A percentile compares a stretch with the other conserved stretches of the same genome.
Conservation (phyloP, 2,797 vertebrate genomes). For the Sebastes melanostomus region DNA sequence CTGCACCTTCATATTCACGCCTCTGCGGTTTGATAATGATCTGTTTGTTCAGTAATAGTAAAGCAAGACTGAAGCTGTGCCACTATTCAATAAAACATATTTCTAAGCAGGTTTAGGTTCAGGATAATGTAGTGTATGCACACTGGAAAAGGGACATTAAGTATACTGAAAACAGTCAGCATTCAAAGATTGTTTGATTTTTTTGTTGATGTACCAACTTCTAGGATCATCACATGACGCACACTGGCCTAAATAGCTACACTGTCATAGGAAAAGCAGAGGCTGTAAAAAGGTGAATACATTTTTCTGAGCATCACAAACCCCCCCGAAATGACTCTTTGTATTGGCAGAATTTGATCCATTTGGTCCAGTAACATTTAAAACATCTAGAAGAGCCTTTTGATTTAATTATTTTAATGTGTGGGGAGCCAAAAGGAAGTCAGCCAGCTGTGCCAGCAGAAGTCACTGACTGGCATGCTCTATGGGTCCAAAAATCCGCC, state of each 20-base stretch:
- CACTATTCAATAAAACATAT: neutral
- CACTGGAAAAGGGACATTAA: neutral
- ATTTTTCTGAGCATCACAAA: neutral
- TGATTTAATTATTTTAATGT: neutral
- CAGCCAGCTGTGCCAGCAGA: neutral
- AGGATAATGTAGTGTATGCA: neutral
- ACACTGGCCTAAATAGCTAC: neutral
- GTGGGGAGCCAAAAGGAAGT: neutral
- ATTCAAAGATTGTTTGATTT: neutral
- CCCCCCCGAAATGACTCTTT: neutral
- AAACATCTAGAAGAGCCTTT: neutral
- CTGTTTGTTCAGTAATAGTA: neutral
- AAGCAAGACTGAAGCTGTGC: neutral
- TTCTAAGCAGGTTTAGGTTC: neutral
- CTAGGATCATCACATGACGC: neutral
- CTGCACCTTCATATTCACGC: too few species aligned
- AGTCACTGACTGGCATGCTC: neutral
- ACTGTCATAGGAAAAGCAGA: neutral
- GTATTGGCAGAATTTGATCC: neutral
- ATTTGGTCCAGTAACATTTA: neutral
- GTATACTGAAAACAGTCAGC: neutral
- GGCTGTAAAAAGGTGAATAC: neutral
- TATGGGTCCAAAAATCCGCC: neutral
- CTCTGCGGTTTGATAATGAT: neutral
- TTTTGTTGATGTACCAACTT: neutral